Conservation (phyloP, 2,797 vertebrate species). For the Rhinoraja longicauda region DNA sequence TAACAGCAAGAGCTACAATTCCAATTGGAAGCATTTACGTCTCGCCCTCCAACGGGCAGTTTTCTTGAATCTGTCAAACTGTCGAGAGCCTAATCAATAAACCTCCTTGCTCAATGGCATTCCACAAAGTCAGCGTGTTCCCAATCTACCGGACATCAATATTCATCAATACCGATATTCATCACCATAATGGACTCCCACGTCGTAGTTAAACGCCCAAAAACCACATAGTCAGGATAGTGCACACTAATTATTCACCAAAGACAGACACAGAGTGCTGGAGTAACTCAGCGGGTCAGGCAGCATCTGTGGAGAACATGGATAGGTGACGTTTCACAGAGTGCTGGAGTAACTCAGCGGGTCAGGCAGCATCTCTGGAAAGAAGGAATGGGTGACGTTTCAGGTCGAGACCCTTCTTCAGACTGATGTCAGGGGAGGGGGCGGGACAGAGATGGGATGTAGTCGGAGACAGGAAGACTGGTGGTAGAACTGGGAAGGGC, state of each 20-base stretch:
- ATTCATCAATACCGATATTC: not conserved
- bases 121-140: not conserved
- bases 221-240: not conserved
- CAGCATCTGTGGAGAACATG: too few species aligned
- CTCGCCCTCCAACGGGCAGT: not conserved
- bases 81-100: not conserved
- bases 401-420: too few species aligned
- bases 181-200: not conserved
- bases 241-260: not conserved
- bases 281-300: too few species aligned
- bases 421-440: too few species aligned
- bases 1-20: not conserved
- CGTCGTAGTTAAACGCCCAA: not conserved
- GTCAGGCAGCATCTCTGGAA: too few species aligned
- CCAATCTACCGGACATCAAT: not conserved
- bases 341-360: too few species aligned
- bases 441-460: too few species aligned
- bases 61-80: not conserved
- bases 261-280: too few species aligned
- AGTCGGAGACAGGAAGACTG: too few species aligned
- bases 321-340: too few species aligned
- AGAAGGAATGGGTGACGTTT: too few species aligned
- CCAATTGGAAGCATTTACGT: not conserved
- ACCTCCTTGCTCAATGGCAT: not conserved
- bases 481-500: too few species aligned